phyloP scores from a whole-genome alignment of 2,113 vertebrate species.

The Eudyptes chrysolophus region DNA sequence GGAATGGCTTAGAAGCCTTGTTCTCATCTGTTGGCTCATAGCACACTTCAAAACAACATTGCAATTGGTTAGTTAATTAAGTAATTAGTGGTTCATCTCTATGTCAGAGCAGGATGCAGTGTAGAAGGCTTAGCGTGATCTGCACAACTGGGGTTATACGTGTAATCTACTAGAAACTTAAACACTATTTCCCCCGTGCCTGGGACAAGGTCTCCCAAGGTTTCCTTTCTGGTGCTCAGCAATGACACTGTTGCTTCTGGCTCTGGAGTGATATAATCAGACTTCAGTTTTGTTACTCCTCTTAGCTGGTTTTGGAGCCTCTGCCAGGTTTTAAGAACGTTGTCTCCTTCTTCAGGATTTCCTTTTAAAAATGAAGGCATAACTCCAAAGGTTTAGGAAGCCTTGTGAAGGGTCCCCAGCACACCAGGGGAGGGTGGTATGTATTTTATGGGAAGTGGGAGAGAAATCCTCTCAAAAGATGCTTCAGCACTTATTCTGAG shows the following conservation, averaged over 20 bases:
- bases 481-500: not conserved
- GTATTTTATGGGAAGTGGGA: not conserved
- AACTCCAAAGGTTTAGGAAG: not conserved
- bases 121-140: not conserved
- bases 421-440: not conserved
- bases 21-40: slow-evolving; percentile 87
- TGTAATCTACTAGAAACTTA: not conserved
- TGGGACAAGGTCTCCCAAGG: not conserved
- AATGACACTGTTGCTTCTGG: not conserved
- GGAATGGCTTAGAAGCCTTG: slow-evolving; percentile 88
- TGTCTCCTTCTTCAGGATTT: not conserved
- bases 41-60: slow-evolving; percentile 80
- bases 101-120: not conserved
- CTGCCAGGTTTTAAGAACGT: not conserved
- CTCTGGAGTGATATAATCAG: not conserved
- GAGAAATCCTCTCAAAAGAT: not conserved
- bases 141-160: not conserved
- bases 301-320: not conserved
- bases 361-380: not conserved
- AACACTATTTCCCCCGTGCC: not conserved
- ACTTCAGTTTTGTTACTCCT: not conserved
- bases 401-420: not conserved
- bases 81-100: not conserved
- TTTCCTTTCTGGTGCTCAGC: not conserved
- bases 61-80: not conserved